Evolutionary conservation across 2,113 vertebrate genomes (phyloP).

Genomic region (Motacilla alba): DNA sequence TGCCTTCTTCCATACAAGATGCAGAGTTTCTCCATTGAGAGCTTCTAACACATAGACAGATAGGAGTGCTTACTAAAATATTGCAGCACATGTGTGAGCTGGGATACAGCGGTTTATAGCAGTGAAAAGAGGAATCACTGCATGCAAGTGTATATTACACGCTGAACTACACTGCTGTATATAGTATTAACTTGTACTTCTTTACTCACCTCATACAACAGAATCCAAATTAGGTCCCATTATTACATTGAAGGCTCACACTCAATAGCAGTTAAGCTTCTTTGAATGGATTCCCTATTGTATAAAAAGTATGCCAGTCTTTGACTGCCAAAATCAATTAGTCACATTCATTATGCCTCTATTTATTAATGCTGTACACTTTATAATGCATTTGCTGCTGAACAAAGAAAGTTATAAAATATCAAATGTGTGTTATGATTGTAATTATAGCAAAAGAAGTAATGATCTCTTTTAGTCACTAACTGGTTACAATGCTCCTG

Average conservation of each 20-base stretch:
- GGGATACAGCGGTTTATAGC: neutral
- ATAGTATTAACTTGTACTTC: conserved; percentile 59
- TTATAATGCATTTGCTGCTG: conserved; percentile 69
- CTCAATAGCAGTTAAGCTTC: conserved; percentile 80
- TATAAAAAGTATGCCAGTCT: conserved; percentile 82
- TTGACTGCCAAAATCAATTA: conserved; percentile 85
- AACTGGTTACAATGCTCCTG: conserved; percentile 70
- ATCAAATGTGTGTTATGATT: conserved; percentile 75
- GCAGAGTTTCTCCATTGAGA: neutral
- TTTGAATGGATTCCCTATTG: conserved; percentile 79
- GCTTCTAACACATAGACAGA: neutral
- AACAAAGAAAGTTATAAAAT: conserved; percentile 80
- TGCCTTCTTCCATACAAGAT: neutral
- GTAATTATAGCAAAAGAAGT: conserved; percentile 69
- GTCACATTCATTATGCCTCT: conserved; percentile 84
- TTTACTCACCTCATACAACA: conserved; percentile 70
- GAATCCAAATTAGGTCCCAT: conserved; percentile 78
- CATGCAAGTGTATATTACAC: neutral
- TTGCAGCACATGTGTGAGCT: neutral
- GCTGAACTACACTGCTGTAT: conserved; percentile 36
- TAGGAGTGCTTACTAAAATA: neutral
- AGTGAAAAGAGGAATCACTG: neutral
- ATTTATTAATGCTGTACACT: conserved; percentile 82
- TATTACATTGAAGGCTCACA: conserved; percentile 73
- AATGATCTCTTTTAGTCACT: conserved; percentile 69